These are phyloP conservation scores for Gavialis gangeticus DNA, from an alignment of 2,113 vertebrate genomes.

Conservation along the genomic window DNA sequence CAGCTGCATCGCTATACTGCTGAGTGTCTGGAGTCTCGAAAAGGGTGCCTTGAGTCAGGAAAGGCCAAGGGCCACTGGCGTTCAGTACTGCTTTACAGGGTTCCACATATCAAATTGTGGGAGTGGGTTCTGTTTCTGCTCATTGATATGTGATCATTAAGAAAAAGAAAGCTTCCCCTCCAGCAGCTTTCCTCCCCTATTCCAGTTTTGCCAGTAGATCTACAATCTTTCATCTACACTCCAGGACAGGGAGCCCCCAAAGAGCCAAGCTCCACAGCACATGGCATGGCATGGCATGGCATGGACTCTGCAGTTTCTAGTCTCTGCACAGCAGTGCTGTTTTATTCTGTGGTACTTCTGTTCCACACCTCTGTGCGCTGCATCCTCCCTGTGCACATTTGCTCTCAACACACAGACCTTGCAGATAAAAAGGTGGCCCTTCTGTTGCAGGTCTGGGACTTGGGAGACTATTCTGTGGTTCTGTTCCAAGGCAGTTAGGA, in stretches of 20 bases:
- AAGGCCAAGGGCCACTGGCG: not conserved
- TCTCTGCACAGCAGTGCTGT: not conserved
- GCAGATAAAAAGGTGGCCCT: not conserved
- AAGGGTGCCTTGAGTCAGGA: not conserved
- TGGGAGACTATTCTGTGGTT: not conserved
- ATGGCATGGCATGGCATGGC: not conserved
- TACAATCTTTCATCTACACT: not conserved
- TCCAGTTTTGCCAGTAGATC: too few species aligned
- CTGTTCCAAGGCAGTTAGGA: not conserved
- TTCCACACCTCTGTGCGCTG: too few species aligned
- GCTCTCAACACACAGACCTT: not conserved
- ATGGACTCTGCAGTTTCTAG: fast-evolving
- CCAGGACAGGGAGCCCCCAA: fast-evolving
- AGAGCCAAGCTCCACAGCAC: fast-evolving
- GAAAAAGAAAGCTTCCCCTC: not conserved
- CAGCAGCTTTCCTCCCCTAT: too few species aligned
- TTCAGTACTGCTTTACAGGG: not conserved
- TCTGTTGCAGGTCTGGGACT: not conserved
- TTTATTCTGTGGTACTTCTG: not conserved
- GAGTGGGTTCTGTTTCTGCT: not conserved
- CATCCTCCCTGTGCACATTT: not conserved
- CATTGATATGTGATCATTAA: not conserved
- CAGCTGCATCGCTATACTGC: too few species aligned
- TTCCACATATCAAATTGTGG: not conserved
- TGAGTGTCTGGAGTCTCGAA: too few species aligned